phyloP scores from a whole-genome alignment of 2,797 vertebrate genomes.

The Sebastes elongatus region DNA sequence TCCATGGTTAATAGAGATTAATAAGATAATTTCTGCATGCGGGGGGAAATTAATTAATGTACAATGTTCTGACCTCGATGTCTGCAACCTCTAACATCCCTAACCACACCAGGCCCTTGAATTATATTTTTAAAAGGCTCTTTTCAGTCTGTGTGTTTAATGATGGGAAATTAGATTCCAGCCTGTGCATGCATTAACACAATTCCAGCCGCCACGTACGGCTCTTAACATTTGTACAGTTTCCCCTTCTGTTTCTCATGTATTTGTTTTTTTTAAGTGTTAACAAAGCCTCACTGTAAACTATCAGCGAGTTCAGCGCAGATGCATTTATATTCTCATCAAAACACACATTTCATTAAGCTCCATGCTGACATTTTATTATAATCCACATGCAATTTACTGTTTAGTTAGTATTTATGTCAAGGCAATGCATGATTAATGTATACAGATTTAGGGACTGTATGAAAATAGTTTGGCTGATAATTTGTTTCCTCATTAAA shows the following conservation, averaged over 20 bases:
- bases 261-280: neutral
- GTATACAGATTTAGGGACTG: neutral
- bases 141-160: conserved; percentile 29
- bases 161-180: conserved; percentile 19
- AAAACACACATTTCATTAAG: neutral
- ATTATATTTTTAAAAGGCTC: conserved; percentile 26
- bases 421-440: neutral
- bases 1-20: conserved; percentile 62
- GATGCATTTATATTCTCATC: neutral
- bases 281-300: neutral
- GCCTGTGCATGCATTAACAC: neutral
- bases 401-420: neutral
- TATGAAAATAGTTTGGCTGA: neutral
- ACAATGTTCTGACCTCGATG: conserved; percentile 41
- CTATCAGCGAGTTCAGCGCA: neutral
- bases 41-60: conserved; percentile 43
- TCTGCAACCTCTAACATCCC: conserved; percentile 29
- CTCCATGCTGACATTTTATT: neutral
- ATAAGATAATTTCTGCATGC: conserved; percentile 53
- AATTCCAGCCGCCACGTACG: neutral
- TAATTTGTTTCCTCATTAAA: neutral
- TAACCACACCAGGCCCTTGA: conserved; percentile 21
- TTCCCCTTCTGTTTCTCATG: neutral
- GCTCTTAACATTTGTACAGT: neutral
- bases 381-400: neutral